A percentile compares a stretch with the other conserved stretches of the same genome.
Evolutionary conservation across 2,888 invertebrate species (phyloP).

Genomic region (Synergus japonicus): DNA sequence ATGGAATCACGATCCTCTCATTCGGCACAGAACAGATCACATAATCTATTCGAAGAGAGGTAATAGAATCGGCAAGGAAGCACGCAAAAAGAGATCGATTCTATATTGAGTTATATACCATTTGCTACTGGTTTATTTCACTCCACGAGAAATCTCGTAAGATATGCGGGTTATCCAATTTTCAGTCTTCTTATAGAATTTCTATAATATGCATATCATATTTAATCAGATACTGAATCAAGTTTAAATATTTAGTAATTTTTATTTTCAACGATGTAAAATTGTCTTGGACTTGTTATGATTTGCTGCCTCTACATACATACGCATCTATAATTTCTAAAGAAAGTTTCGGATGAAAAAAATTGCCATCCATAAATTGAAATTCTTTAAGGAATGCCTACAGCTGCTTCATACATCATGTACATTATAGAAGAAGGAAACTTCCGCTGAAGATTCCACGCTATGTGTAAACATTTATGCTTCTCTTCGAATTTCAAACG

Average conservation of each 20-base stretch:
- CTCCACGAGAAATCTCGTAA: not conserved
- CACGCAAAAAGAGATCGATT: constrained; percentile 29
- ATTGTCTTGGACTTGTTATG: too few species aligned
- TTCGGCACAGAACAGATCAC: constrained; percentile 24
- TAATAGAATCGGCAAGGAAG: constrained; percentile 20
- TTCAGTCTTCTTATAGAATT: not conserved
- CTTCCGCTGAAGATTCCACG: constrained; percentile 13
- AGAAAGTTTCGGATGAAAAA: constrained; percentile 10
- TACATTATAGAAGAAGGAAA: not conserved
- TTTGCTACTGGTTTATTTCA: constrained; percentile 32
- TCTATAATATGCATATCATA: not conserved
- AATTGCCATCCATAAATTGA: constrained; percentile 4
- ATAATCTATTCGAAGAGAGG: constrained; percentile 23
- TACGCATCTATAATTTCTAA: not conserved
- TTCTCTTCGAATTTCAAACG: constrained; percentile 38
- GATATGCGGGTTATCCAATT: not conserved
- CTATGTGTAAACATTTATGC: constrained; percentile 25
- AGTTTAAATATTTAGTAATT: too few species aligned
- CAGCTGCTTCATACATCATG: constrained; percentile 6
- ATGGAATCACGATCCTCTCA: constrained; percentile 32
- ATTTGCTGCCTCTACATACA: not conserved
- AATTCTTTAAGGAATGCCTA: constrained; percentile 26
- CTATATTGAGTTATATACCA: constrained; percentile 33
- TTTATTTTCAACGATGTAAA: too few species aligned
- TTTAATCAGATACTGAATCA: not conserved